Conservation (phyloP, 92 coral and sea anemone genomes). For the Palythoa grandiflora region DNA sequence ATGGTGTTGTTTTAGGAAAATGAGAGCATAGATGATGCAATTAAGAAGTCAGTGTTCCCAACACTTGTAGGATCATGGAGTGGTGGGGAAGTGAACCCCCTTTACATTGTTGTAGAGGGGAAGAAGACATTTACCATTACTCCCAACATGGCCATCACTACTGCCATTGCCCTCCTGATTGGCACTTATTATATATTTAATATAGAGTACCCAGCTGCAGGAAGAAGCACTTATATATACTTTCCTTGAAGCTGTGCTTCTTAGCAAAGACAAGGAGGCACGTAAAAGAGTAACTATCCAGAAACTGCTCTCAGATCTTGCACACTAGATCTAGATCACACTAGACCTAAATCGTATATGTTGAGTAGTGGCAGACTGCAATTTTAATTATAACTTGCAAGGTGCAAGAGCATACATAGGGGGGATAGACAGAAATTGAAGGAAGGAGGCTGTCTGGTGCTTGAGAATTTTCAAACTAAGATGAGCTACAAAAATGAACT, state of each 20-base stretch:
- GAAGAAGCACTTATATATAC: slow-evolving; percentile 17
- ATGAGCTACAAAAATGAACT: slow-evolving; percentile 9
- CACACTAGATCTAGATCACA: slow-evolving; percentile 19
- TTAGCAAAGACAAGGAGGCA: slow-evolving; percentile 31
- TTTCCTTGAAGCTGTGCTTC: slow-evolving; percentile 29
- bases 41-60: slow-evolving; percentile 41
- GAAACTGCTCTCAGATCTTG: slow-evolving; percentile 21
- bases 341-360: slow-evolving; percentile 5
- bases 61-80: slow-evolving; percentile 43
- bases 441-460: slow-evolving; percentile 15
- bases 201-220: slow-evolving; percentile 45
- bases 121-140: slow-evolving; percentile 10
- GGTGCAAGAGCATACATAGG: slow-evolving; percentile 10
- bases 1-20: slow-evolving; percentile 35
- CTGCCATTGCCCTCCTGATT: slow-evolving; percentile 39
- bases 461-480: background rate
- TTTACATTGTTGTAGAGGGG: slow-evolving; percentile 59
- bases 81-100: slow-evolving; percentile 32
- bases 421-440: background rate
- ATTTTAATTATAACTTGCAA: slow-evolving; percentile 11
- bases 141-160: background rate
- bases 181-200: slow-evolving; percentile 47
- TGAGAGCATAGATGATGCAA: slow-evolving; percentile 52
- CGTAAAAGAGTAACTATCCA: slow-evolving; percentile 30
- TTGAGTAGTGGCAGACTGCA: slow-evolving; percentile 15